Evolutionary conservation across 2,888 invertebrate genomes (phyloP), one percentile per base, ranked within the genome.

Genomic region (Troides oblongomaculatus): DNA sequence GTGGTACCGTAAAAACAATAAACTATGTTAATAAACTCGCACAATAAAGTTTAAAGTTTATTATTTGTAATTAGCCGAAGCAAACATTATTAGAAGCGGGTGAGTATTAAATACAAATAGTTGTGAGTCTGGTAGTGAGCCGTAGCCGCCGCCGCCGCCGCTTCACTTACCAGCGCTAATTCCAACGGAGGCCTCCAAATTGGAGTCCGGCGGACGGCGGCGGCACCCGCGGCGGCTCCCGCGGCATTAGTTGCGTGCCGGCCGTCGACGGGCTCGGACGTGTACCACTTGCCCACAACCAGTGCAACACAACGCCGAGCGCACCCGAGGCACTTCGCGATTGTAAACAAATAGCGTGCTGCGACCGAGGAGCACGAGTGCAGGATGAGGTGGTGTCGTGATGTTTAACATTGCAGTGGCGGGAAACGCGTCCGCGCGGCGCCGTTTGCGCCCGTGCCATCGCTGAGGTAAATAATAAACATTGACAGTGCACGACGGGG

Each of bases 381-480:
- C 79, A 81, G 79, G 74, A 82, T 83, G 81, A 83, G 83, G 81
- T 59, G 60, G 50, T 81, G 79, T 78, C 83, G 81, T 81, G 79
- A 78, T 83, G 81, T 77, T 81, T 76, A 74, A 75, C 76, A 74
- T 78, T 77, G 75, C 78, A 78, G 83, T 83, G 82, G 81, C 79
- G 81, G 81, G 81, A 79, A 78, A 78, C 76, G 73, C 76, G 69
- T 73, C 74, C 62, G 68, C 71, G 65, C 66, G 72, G 73, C 69
- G 72, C 73, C 68, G 73, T 70, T 75, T 72, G 76, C 78, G 77
- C 79, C 81, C 81, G 82, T 86, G 85, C 78, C 82, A 80, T 81
- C 77, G 80, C 76, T 76, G 84, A 88, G 90, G 90, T 91, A 91
- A 91, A 90, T 89, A 90, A 89, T 90, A 90, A 90, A 89, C 89